A percentile compares a stretch with the other conserved stretches of the same genome.
These are phyloP conservation scores for Dyspetes luteomarginatus DNA, from an alignment of 2,888 invertebrate genomes.

Conservation along the genomic window DNA sequence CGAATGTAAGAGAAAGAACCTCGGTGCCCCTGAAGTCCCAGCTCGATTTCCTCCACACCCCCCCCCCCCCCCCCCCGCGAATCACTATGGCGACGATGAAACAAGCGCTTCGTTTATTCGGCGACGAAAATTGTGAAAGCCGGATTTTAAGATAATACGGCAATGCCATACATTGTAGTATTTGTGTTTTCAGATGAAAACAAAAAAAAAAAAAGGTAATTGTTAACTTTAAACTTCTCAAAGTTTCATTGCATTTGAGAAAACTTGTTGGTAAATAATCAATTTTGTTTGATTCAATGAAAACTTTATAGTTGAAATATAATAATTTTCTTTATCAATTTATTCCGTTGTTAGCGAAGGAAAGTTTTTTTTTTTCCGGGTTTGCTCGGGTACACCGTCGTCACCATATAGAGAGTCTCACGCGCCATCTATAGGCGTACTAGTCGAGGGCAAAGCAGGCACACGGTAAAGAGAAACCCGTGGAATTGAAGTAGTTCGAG, in stretches of 20 bases:
- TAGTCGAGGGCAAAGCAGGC: slow-evolving; percentile 49
- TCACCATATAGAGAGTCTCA: neutral
- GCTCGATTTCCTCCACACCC: neutral
- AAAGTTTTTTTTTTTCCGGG: neutral
- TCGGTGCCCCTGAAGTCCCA: slow-evolving; percentile 27
- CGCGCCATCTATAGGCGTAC: neutral
- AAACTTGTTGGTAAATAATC: neutral
- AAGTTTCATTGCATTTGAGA: too few species aligned
- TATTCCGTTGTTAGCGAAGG: too few species aligned
- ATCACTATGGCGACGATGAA: slow-evolving; percentile 22
- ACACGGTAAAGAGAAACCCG: slow-evolving; percentile 50
- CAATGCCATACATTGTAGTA: too few species aligned
- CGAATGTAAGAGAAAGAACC: too few species aligned
- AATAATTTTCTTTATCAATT: too few species aligned
- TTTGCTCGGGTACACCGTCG: neutral
- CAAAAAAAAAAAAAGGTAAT: too few species aligned
- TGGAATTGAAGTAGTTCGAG: slow-evolving; percentile 25
- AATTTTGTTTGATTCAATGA: neutral
- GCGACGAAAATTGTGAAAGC: slow-evolving; percentile 22
- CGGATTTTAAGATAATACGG: too few species aligned
- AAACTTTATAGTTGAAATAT: too few species aligned
- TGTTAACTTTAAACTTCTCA: too few species aligned
- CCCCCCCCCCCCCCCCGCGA: neutral
- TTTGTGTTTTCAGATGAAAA: too few species aligned
- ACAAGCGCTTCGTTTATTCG: slow-evolving; percentile 38